Conservation (phyloP, 1,140 invertebrate species). For the Camponotus vicinus region DNA sequence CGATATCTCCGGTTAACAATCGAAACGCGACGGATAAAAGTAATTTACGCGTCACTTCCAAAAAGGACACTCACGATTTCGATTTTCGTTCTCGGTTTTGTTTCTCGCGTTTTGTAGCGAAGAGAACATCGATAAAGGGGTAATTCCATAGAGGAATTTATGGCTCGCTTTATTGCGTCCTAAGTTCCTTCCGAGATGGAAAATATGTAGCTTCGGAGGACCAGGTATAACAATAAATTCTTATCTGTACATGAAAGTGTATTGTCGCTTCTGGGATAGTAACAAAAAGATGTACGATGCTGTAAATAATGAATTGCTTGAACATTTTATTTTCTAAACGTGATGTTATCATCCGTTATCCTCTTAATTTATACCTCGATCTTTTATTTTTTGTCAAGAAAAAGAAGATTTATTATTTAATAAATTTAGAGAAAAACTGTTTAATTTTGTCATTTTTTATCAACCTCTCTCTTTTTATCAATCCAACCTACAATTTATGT, state of each 20-base stretch:
- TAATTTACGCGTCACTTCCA: conserved; percentile 42
- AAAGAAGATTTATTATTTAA: conserved; percentile 16
- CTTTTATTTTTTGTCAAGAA: background rate
- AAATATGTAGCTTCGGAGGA: conserved; percentile 56
- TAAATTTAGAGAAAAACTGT: background rate
- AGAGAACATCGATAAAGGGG: conserved; percentile 52
- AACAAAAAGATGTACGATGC: conserved; percentile 57
- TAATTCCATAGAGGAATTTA: conserved; percentile 67
- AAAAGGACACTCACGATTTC: background rate
- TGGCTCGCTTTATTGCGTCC: conserved; percentile 68
- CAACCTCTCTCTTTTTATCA: too few relatives aligned
- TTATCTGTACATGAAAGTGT: conserved; percentile 56
- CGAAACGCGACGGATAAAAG: conserved; percentile 3
- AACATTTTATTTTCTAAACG: conserved; percentile 38
- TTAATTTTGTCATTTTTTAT: background rate
- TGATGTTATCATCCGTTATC: conserved; percentile 31
- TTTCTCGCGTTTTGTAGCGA: conserved; percentile 43
- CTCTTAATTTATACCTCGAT: background rate
- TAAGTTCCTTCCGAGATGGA: conserved; percentile 39
- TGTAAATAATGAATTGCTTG: conserved; percentile 66
- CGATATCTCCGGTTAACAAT: background rate
- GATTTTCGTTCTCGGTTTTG: conserved; percentile 41
- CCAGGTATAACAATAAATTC: conserved; percentile 68
- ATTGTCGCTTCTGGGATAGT: conserved; percentile 59
- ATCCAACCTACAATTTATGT: too few relatives aligned